Evolutionary conservation across 2,113 vertebrate species (phyloP), one percentile per base, ranked within the genome.

Genomic region (Coracopsis vasa): DNA sequence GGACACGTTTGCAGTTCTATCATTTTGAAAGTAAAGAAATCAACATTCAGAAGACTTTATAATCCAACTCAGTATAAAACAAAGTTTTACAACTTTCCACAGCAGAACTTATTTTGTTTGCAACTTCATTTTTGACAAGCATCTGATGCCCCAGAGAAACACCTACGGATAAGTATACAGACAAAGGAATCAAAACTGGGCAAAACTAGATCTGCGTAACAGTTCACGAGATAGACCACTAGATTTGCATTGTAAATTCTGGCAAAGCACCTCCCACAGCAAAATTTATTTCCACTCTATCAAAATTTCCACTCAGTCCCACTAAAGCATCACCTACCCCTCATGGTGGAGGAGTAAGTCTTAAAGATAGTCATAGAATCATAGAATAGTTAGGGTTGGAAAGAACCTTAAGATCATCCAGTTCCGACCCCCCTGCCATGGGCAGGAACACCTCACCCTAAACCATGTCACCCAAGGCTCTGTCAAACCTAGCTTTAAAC

Each of bases 261-360:
- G 44, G 25, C 72, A 61, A 18, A 79, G 62, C 64, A 42, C 53
- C 39, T 89, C 72, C 56, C 72, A 80, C 62, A 39, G 15, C 41
- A 45, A 80, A 2, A 0, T 50, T 60, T 67, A n/a, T 65, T 92
- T 87, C 47, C 42, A 45, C n/a, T 72, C 67, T 91, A 50, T 37
- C 66, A 64, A 12, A 33, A 10, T 42, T 75, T 69, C 31, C 33
- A 21, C 3, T 1, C n/a, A 80, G 16, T 65, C 5, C 31, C 33
- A 31, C 13, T 16, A 11, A 58, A 87, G 45, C 33, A 25, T 29
- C 56, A 37, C 39, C 60, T 7, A 1, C 2, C 3, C 11, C n/a
- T 74, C 15, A 2, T 0, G 4, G 16, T 6, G 7, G 14, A 28
- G 12, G 13, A 20, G 9, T 1, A 39, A 44, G 3, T 35, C 47